Evolutionary conservation across 2,797 vertebrate genomes (phyloP).

Genomic region (Tamandua tetradactyla): DNA sequence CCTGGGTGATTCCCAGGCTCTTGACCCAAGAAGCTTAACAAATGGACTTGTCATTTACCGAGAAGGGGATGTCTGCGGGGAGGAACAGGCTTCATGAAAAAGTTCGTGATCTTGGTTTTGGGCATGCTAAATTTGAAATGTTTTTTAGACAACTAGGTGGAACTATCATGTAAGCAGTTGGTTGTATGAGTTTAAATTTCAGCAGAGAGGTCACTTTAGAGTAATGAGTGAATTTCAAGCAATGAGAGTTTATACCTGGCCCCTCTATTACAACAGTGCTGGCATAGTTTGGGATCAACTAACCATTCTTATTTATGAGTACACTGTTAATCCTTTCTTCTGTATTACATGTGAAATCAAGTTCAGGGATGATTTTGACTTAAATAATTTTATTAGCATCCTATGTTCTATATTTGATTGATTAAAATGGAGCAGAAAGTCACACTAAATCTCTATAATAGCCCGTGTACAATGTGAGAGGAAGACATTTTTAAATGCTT

Average conservation of each 20-base stretch:
- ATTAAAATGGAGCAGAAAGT: constrained; percentile 40
- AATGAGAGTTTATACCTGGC: neutral
- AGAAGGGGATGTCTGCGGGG: neutral
- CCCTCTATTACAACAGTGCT: neutral
- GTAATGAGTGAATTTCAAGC: neutral
- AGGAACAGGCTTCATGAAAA: neutral
- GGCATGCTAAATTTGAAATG: neutral
- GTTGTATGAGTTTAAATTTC: neutral
- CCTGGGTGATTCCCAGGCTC: neutral
- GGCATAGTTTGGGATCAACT: neutral
- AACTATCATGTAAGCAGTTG: neutral
- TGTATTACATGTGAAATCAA: neutral
- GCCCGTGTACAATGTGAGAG: neutral
- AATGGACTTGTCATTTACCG: constrained; percentile 22
- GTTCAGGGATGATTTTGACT: constrained; percentile 1
- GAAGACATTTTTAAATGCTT: constrained; percentile 11
- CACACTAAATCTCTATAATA: constrained; percentile 20
- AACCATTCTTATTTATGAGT: neutral
- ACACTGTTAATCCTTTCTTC: neutral
- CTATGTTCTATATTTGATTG: constrained; percentile 30
- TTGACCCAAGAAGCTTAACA: neutral
- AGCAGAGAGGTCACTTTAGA: neutral
- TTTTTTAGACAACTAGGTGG: neutral
- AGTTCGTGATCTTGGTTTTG: neutral
- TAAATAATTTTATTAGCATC: constrained; percentile 41